Conservation (phyloP, 1,140 invertebrate genomes). For the Carcinoscorpius rotundicauda region DNA sequence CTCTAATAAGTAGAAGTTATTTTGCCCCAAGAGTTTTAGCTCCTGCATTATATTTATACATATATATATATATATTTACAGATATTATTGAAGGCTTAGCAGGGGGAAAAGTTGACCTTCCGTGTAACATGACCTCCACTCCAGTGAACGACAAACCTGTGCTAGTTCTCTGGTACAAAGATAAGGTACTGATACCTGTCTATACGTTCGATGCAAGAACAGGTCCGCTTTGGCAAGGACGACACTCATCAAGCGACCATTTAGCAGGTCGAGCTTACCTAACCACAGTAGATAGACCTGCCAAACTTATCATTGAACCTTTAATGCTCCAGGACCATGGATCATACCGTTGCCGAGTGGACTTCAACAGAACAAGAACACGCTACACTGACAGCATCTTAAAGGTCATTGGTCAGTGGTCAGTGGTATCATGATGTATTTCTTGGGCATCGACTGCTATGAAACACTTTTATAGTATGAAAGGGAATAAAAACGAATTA, state of each 20-base stretch:
- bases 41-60: too few relatives aligned
- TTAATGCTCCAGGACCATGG: conserved; percentile 46
- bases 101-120: conserved; percentile 45
- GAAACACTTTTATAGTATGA: too few relatives aligned
- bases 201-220: conserved; percentile 26
- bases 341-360: conserved; percentile 72
- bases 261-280: conserved; percentile 17
- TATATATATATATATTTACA: too few relatives aligned
- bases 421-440: too few relatives aligned
- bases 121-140: conserved; percentile 64
- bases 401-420: conserved; percentile 65
- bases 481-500: too few relatives aligned
- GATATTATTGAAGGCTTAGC: neutral
- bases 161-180: conserved; percentile 82
- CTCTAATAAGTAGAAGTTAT: too few relatives aligned
- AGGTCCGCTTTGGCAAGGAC: conserved; percentile 13
- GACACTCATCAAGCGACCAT: conserved; percentile 15
- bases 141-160: conserved; percentile 68
- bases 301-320: conserved; percentile 15
- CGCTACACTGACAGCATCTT: conserved; percentile 71
- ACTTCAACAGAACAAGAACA: conserved; percentile 73
- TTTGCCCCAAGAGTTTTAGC: too few relatives aligned
- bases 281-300: conserved; percentile 11
- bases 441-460: too few relatives aligned
- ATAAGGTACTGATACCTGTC: conserved; percentile 42